Base-by-base conservation (phyloP, 2,797 vertebrate species). In the Manis javanica region DNA sequence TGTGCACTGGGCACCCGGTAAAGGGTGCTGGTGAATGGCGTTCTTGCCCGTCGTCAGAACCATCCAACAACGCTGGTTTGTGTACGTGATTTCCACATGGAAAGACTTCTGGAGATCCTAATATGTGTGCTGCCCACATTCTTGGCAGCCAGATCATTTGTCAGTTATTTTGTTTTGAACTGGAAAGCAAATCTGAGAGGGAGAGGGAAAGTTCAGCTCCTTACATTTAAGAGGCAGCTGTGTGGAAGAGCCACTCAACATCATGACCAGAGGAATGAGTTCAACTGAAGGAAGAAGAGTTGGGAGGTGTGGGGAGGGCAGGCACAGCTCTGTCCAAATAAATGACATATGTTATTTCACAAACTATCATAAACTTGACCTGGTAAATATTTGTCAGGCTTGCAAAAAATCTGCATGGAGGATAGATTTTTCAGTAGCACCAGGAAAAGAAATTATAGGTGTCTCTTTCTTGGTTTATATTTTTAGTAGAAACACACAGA, bases 351-450 rank as follows among this genome's bases (percentile, higher is more conserved):
- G 14, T n/a, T 57, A 77, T 68, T 85, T 85, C 78, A 90, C 9
- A 39, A 82, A 64, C n/a, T 23, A 6, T 53, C 89, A 77, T 83
- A 83, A 79, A 86, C 37, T 61, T 84, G 69, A 66, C 49, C 84
- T 89, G 46, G 75, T 81, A 95, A 90, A 91, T 96, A 94, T 94
- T 37, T 94, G 79, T 71, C 42, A 49, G 85, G 21, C 72, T 91
- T 71, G 2, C 59, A 24, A n/a, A 75, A 89, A 74, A 83, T 18
- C 63, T 72, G 68, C 51, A 85, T 61, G 78, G 68, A 71, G 57
- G 74, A 87, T 39, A 39, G 37, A 39, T 39, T 39, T 83, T 82
- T 42, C 49, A 42, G 34, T 37, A 77, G 37, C 10, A 64, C 2
- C 37, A 81, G 82, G 68, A 37, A 57, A 86, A 83, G 39, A 78